Evolutionary conservation across 2,888 invertebrate genomes (phyloP).

Genomic region (Liposcelis brunnea): DNA sequence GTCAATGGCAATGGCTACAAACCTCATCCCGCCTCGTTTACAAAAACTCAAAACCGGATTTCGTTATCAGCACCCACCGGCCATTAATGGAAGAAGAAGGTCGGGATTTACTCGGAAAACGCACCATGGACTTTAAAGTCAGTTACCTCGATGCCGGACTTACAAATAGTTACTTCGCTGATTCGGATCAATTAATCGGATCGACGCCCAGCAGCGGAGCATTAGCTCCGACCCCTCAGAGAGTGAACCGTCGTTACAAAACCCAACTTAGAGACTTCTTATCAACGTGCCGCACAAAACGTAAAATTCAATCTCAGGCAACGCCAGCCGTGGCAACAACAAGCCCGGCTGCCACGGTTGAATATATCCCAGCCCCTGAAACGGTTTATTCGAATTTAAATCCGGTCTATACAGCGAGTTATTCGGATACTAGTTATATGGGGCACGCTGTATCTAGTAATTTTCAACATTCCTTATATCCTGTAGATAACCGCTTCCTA

Average conservation of each 20-base stretch:
- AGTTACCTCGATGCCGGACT: slow-evolving; percentile 91
- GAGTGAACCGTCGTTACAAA: slow-evolving; percentile 80
- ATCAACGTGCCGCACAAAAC: slow-evolving; percentile 76
- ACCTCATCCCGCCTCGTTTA: slow-evolving; percentile 93
- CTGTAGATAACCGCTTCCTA: slow-evolving; percentile 49
- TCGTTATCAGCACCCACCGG: slow-evolving; percentile 95
- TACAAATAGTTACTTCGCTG: slow-evolving; percentile 79
- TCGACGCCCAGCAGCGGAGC: slow-evolving; percentile 25
- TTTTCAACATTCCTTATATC: slow-evolving; percentile 42
- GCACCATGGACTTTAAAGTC: slow-evolving; percentile 98
- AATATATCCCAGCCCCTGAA: slow-evolving; percentile 24
- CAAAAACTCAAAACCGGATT: slow-evolving; percentile 98
- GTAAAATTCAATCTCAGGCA: slow-evolving; percentile 34
- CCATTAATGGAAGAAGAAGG: slow-evolving; percentile 99
- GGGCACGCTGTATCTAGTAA: slow-evolving; percentile 22
- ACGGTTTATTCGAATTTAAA: slow-evolving; percentile 52
- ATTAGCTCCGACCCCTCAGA: slow-evolving; percentile 46
- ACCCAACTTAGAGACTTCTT: slow-evolving; percentile 84
- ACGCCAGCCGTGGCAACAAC: slow-evolving; percentile 20
- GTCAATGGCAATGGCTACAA: slow-evolving; percentile 96
- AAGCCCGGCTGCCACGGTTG: slow-evolving; percentile 14
- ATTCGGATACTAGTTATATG: slow-evolving; percentile 39
- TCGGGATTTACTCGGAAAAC: slow-evolving; percentile 85
- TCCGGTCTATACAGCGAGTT: slow-evolving; percentile 64
- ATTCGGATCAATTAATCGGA: slow-evolving; percentile 56